phyloP scores from a whole-genome alignment of 2,797 vertebrate genomes.

The Monodelphis domestica region DNA sequence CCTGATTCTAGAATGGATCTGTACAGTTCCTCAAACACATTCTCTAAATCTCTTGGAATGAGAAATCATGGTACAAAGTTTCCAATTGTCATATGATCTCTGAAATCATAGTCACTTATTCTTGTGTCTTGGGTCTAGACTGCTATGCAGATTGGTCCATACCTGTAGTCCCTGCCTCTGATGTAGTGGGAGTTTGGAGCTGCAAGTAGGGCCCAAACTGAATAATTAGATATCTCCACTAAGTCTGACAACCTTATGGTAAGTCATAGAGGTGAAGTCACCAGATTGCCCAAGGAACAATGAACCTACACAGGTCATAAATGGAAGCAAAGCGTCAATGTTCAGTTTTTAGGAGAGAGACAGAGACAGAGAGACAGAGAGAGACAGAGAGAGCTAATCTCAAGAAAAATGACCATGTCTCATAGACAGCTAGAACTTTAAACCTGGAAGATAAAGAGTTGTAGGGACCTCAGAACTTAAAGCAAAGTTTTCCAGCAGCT shows the following conservation, averaged over 20 bases:
- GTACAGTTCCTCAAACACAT: not conserved
- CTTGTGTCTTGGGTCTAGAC: not conserved
- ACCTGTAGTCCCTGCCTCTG: not conserved
- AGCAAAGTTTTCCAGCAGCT: not conserved
- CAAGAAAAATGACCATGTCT: not conserved
- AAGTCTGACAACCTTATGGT: not conserved
- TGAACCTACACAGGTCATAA: no score
- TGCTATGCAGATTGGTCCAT: not conserved
- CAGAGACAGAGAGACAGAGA: not conserved
- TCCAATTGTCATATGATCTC: not conserved
- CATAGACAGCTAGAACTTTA: no score
- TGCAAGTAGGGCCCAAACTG: not conserved
- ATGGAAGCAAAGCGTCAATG: no score
- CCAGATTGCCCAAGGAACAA: not conserved
- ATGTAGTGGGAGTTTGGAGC: not conserved
- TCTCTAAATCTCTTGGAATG: not conserved
- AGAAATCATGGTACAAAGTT: not conserved
- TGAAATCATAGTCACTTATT: not conserved
- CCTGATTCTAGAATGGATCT: constrained; percentile 27
- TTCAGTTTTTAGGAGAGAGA: not conserved
- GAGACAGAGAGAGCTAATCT: not conserved
- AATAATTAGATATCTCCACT: not conserved
- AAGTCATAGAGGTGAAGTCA: not conserved
- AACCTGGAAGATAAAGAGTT: not conserved
- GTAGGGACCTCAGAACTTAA: not conserved